Base-by-base conservation (phyloP, 1,140 invertebrate species). In the Apis dorsata region DNA sequence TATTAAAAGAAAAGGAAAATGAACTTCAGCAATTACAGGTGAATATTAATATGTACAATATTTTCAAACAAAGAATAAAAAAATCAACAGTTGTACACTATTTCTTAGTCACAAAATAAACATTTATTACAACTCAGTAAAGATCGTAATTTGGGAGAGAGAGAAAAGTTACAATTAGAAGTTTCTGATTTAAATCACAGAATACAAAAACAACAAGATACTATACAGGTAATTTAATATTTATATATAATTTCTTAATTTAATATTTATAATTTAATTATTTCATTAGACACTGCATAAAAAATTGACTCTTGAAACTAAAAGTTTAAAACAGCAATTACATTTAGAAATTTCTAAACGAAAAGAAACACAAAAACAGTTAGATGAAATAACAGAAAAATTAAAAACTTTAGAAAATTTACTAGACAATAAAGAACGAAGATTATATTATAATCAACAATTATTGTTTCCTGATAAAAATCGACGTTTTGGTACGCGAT, bases 291-390 rank as follows among this genome's bases (percentile, higher is more conserved):
- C 94, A 21, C 93, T 97, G 71, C 95, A 96, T 59, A 95, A 96
- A 71, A 96, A 96, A 86, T 90, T 97, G 17, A 93, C 95, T 53
- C 90, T 97, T 62, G 96, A 97, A 92, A 94, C 94, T 19, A 97
- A 97, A 93, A 97, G 96, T 85, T 95, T 95, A 76, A 96, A 95
- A 81, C 95, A 97, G 85, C 96, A 97, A 90, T 90, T 97, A 24
- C 95, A 96, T 51, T 86, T 91, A 1, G 97, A 97, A 93, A 95
- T 96, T 57, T 93, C 94, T 55, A 97, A 97, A 84, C 95, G 95
- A 72, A 97, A 96, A 86, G 96, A 96, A 86, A 95, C 96, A 10
- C 95, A 97, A 87, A 95, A 95, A 79, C 95, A 96, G 75, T 93
- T 97, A 60, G 94, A 95, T 53, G 94, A 96, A 55, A 94, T 96